Evolutionary conservation across 1,140 invertebrate species (phyloP).

Genomic region (Hylaeus anthracinus): DNA sequence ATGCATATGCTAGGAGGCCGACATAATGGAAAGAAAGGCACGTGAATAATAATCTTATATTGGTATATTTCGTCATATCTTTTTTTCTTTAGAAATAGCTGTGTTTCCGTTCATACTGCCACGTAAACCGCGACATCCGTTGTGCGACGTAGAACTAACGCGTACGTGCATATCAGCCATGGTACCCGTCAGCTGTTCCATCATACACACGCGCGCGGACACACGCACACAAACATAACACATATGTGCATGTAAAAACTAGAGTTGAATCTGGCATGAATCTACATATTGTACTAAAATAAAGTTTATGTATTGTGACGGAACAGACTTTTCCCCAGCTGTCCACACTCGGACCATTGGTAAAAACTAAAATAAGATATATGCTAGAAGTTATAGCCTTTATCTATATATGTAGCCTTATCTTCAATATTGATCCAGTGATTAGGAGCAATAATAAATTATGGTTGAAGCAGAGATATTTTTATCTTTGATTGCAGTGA

Average conservation of each 20-base stretch:
- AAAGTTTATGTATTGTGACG: too few species aligned
- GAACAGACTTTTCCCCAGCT: too few species aligned
- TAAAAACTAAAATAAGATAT: too few species aligned
- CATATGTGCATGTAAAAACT: too few species aligned
- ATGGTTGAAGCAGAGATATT: background rate
- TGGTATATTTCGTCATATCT: too few species aligned
- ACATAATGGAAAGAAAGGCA: background rate
- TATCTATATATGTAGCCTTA: conserved; percentile 4
- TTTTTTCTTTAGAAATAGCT: background rate
- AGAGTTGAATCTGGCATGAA: too few species aligned
- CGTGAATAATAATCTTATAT: conserved; percentile 14
- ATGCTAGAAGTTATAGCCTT: background rate
- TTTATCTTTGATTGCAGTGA: conserved; percentile 68
- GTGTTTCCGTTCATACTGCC: conserved; percentile 2
- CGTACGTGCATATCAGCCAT: background rate
- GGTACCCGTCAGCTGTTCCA: conserved; percentile 28
- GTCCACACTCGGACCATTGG: too few species aligned
- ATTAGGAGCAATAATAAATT: background rate
- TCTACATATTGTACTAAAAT: too few species aligned
- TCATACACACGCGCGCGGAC: background rate
- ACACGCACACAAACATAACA: background rate
- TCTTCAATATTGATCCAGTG: background rate
- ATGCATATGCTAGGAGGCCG: too few species aligned
- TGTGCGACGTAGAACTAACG: background rate
- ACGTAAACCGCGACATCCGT: conserved; percentile 23